Evolutionary conservation across 2,888 invertebrate genomes (phyloP).

Genomic region (Catocala fraxini): DNA sequence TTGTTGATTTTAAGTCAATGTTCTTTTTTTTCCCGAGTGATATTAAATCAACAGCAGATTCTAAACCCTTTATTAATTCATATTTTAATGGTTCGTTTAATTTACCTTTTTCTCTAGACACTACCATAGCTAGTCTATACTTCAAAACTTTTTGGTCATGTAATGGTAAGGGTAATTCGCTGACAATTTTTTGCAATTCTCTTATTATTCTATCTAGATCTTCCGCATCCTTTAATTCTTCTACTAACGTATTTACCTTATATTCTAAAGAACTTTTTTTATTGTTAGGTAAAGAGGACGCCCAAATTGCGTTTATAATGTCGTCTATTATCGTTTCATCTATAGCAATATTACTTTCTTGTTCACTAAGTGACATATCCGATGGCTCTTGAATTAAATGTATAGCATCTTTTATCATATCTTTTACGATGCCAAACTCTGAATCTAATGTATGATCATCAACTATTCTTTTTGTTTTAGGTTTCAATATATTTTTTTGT

Average conservation of each 20-base stretch:
- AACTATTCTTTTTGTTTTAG: slow-evolving; percentile 4
- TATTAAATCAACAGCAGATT: slow-evolving; percentile 6
- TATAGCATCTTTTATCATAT: slow-evolving; percentile 1
- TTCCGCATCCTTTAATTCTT: slow-evolving; percentile 20
- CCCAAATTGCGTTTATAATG: slow-evolving; percentile 1
- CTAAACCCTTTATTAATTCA: slow-evolving; percentile 4
- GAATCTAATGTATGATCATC: slow-evolving; percentile 14
- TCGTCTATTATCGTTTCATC: slow-evolving; percentile 6
- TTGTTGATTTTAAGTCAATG: slow-evolving; percentile 8
- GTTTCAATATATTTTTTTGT: slow-evolving; percentile 20
- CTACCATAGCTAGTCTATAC: slow-evolving; percentile 4
- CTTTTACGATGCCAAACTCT: neutral
- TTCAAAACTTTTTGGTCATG: slow-evolving; percentile 8
- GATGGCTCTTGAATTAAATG: neutral
- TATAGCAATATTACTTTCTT: neutral
- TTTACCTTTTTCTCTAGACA: neutral
- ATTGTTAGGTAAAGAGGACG: neutral
- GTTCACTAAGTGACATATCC: neutral
- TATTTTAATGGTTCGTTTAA: slow-evolving; percentile 4
- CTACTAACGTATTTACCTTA: slow-evolving; percentile 19
- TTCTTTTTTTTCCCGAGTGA: slow-evolving; percentile 1
- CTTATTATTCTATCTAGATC: neutral
- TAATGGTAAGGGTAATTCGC: slow-evolving; percentile 7
- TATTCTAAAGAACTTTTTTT: slow-evolving; percentile 16
- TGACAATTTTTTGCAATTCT: slow-evolving; percentile 8